Conservation (phyloP, 2,113 vertebrate species). For the Notothenia coriiceps region DNA sequence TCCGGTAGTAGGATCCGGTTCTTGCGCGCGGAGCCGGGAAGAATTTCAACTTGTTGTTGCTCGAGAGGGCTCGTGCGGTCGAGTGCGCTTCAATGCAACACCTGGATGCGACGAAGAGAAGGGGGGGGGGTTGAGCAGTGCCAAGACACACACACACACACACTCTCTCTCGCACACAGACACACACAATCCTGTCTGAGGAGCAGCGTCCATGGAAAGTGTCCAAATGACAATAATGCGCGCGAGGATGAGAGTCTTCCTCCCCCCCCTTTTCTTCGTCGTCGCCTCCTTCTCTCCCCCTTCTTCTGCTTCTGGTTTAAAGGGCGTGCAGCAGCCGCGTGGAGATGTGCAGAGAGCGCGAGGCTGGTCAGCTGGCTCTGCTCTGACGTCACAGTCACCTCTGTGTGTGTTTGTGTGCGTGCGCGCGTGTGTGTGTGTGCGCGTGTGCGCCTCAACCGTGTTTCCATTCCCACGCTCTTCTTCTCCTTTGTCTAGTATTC, state of each 20-base stretch:
- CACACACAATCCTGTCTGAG: slow-evolving; percentile 8
- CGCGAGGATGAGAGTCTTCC: slow-evolving; percentile 31
- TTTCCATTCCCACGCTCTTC: slow-evolving; percentile 40
- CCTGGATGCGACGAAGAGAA: slow-evolving; percentile 17
- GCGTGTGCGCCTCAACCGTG: slow-evolving; percentile 13
- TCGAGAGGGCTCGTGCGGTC: slow-evolving; percentile 10
- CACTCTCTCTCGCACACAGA: too few species aligned
- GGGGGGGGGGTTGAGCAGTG: not conserved
- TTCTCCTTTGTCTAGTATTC: not conserved
- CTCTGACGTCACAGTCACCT: slow-evolving; percentile 78
- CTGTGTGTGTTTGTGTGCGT: slow-evolving; percentile 8
- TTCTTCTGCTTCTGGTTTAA: slow-evolving; percentile 28
- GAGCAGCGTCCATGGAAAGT: not conserved
- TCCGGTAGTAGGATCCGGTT: not conserved
- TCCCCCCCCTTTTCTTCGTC: not conserved
- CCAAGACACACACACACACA: not conserved
- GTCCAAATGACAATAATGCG: slow-evolving; percentile 28
- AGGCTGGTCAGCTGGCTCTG: slow-evolving; percentile 73
- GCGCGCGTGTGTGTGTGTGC: slow-evolving; percentile 12
- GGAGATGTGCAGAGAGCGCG: slow-evolving; percentile 64
- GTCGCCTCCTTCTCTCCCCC: not conserved
- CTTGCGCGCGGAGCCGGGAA: not conserved
- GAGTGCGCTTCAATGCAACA: slow-evolving; percentile 55
- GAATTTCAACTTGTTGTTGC: slow-evolving; percentile 47
- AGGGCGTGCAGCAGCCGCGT: slow-evolving; percentile 56